phyloP scores from a whole-genome alignment of 2,797 vertebrate species.

The Hippoglossus hippoglossus region DNA sequence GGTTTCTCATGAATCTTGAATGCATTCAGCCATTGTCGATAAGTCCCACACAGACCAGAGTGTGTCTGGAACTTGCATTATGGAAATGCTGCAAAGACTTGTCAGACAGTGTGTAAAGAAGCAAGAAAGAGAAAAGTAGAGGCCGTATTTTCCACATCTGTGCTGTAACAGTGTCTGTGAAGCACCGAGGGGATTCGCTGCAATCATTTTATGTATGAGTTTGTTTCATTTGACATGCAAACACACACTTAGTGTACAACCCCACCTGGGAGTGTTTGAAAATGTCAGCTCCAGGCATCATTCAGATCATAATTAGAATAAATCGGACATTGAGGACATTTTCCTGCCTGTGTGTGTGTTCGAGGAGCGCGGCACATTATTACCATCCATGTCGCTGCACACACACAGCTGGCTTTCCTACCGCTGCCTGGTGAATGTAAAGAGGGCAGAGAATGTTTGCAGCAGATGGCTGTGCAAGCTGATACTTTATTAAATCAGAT shows the following conservation, averaged over 20 bases:
- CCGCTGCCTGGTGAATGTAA: background rate
- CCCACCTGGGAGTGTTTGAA: constrained; percentile 25
- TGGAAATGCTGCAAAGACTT: constrained; percentile 1
- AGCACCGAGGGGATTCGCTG: constrained; percentile 7
- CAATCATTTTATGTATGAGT: constrained; percentile 61
- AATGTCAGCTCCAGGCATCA: constrained; percentile 56
- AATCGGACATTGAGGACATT: constrained; percentile 2
- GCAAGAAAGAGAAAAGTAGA: background rate
- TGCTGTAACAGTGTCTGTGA: constrained; percentile 12
- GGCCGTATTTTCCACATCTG: constrained; percentile 4
- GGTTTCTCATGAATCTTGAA: constrained; percentile 26
- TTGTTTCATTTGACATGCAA: constrained; percentile 37
- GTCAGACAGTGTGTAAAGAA: background rate
- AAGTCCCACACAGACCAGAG: background rate
- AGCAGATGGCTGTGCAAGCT: constrained; percentile 27
- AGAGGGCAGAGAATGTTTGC: constrained; percentile 1
- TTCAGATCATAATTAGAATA: constrained; percentile 20
- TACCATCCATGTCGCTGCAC: background rate
- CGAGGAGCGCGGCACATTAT: background rate
- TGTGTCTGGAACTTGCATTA: background rate
- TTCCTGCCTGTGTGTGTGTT: background rate
- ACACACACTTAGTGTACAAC: constrained; percentile 1
- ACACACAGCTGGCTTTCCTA: background rate
- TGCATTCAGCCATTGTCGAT: constrained; percentile 1
- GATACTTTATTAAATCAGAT: constrained; percentile 39